phyloP scores from a whole-genome alignment of 1,140 invertebrate genomes.

The Drosophila ananassae region DNA sequence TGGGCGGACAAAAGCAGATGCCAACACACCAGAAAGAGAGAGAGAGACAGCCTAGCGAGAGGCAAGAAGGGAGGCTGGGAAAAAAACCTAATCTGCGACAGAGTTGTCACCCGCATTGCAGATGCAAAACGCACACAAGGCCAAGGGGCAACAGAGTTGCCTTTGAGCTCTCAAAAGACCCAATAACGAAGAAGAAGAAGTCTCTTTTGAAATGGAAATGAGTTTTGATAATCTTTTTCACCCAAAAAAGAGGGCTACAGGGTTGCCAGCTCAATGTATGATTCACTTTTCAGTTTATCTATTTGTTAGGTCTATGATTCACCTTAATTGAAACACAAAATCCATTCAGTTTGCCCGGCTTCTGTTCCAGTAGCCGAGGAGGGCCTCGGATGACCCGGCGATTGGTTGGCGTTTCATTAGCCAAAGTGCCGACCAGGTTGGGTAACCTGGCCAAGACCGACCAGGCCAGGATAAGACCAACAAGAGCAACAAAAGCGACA shows the following conservation, averaged over 20 bases:
- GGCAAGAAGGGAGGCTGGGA: conserved; percentile 19
- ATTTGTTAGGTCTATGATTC: not conserved
- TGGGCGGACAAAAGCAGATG: conserved; percentile 42
- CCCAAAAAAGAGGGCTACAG: too few species aligned
- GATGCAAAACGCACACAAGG: conserved; percentile 14
- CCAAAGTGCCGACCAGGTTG: conserved; percentile 53
- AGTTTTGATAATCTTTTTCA: too few species aligned
- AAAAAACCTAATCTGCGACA: conserved; percentile 40
- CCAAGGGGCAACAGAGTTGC: conserved; percentile 13
- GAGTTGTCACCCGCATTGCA: conserved; percentile 49
- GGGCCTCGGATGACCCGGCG: conserved; percentile 35
- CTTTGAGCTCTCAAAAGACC: conserved; percentile 7
- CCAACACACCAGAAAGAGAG: conserved; percentile 27
- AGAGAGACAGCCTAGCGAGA: conserved; percentile 8
- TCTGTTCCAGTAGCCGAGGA: conserved; percentile 21
- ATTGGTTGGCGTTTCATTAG: conserved; percentile 60
- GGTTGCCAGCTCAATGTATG: conserved; percentile 1
- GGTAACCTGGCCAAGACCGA: conserved; percentile 33
- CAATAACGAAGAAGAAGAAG: not conserved
- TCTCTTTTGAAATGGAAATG: too few species aligned
- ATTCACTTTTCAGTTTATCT: not conserved
- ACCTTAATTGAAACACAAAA: conserved; percentile 4
- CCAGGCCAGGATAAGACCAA: not conserved
- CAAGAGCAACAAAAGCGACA: conserved; percentile 13
- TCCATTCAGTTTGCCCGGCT: not conserved